Percentiles rank a stretch among this genome's conserved stretches.
Conservation (phyloP, 2,888 invertebrate species). For the Eupelmus urozonus region DNA sequence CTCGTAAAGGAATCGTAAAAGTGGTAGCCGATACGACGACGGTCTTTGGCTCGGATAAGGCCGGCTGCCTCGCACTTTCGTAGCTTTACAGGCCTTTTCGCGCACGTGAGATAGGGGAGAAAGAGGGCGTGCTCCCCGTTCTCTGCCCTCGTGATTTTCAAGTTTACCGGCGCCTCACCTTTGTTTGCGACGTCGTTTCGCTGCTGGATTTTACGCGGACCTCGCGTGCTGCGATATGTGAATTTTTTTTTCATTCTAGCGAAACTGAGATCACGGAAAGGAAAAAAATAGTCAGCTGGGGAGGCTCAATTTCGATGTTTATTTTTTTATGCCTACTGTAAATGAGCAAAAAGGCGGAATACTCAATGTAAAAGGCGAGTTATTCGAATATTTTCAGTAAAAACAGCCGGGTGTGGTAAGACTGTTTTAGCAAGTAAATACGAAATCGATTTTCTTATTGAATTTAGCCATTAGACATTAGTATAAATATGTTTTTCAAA, state of each 20-base stretch:
- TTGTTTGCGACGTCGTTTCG: background rate
- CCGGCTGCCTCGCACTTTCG: background rate
- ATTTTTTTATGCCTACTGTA: too few species aligned
- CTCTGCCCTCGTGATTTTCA: constrained; percentile 8
- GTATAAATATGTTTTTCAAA: too few species aligned
- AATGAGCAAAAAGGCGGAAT: too few species aligned
- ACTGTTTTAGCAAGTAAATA: too few species aligned
- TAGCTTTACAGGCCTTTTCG: constrained; percentile 28
- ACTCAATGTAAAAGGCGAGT: too few species aligned
- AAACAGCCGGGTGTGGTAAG: too few species aligned
- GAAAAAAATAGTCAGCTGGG: too few species aligned
- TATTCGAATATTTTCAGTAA: too few species aligned
- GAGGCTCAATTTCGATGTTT: too few species aligned
- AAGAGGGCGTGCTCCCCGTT: background rate
- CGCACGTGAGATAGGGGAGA: constrained; percentile 6
- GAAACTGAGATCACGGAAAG: too few species aligned
- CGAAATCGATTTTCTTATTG: too few species aligned
- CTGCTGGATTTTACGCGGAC: background rate
- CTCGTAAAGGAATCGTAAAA: constrained; percentile 54
- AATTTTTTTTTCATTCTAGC: background rate
- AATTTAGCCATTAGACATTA: too few species aligned
- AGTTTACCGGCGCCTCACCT: background rate
- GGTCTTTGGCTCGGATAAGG: background rate
- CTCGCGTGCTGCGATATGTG: background rate
- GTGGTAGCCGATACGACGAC: constrained; percentile 5